Evolutionary conservation across 2,888 invertebrate genomes (phyloP).

Genomic region (Limnephilus auricula): DNA sequence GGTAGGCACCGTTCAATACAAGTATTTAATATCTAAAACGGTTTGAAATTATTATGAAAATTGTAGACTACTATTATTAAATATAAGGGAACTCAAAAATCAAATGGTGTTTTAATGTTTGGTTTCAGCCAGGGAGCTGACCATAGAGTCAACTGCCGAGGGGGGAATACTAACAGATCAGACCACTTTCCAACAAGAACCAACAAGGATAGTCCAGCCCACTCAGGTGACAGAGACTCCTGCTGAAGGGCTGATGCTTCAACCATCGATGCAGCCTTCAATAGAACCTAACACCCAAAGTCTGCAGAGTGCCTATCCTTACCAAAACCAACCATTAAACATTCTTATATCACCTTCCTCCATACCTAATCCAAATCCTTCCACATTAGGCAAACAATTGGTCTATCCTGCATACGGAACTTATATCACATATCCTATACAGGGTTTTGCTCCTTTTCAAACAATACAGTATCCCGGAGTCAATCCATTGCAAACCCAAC

Average conservation of each 20-base stretch:
- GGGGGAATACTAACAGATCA: constrained; percentile 24
- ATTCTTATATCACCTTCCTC: constrained; percentile 75
- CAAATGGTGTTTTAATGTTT: not conserved
- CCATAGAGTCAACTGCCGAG: not conserved
- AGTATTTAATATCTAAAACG: too few relatives aligned
- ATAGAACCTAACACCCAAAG: constrained; percentile 3
- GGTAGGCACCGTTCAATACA: not conserved
- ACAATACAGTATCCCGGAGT: constrained; percentile 71
- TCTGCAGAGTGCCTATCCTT: constrained; percentile 14
- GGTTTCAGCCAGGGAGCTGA: constrained; percentile 42
- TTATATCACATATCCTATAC: constrained; percentile 73
- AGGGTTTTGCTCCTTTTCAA: constrained; percentile 76
- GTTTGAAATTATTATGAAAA: too few relatives aligned
- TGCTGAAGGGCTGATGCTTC: not conserved
- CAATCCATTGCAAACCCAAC: constrained; percentile 8
- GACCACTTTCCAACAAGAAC: not conserved
- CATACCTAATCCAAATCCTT: constrained; percentile 75
- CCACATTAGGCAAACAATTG: constrained; percentile 72
- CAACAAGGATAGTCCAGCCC: not conserved
- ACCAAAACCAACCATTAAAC: constrained; percentile 44
- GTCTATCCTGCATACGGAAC: constrained; percentile 72
- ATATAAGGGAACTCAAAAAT: not conserved
- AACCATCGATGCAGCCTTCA: not conserved
- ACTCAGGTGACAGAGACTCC: not conserved
- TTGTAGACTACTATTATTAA: not conserved